Percentiles rank a stretch among this genome's conserved stretches.
phyloP scores from a whole-genome alignment of 2,797 vertebrate genomes.

The Sebastes paucispinis region DNA sequence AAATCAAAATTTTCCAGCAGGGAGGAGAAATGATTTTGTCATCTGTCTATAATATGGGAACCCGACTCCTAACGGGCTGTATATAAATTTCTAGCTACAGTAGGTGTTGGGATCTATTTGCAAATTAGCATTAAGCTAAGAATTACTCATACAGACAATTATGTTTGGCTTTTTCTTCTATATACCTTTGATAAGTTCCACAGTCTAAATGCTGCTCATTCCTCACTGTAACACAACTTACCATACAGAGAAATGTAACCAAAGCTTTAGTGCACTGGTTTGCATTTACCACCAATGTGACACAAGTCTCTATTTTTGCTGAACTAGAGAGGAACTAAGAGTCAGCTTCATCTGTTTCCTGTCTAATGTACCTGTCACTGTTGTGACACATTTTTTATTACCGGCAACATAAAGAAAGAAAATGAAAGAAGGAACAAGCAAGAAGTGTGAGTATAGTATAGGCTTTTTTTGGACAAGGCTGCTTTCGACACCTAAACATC shows the following conservation, averaged over 20 bases:
- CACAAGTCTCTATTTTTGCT: conserved; percentile 31
- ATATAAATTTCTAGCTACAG: neutral
- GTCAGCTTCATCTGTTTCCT: conserved; percentile 24
- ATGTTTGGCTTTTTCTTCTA: neutral
- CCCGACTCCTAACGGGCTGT: neutral
- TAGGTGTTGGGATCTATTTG: neutral
- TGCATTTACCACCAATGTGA: conserved; percentile 47
- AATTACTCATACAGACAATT: neutral
- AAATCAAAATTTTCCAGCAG: neutral
- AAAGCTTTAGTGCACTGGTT: conserved; percentile 21
- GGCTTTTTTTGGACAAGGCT: neutral
- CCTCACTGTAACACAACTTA: conserved; percentile 15
- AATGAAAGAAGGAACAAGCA: neutral
- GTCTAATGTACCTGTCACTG: neutral
- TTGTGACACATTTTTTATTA: neutral
- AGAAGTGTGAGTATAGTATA: neutral
- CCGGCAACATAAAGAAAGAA: neutral
- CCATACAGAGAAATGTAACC: conserved; percentile 8
- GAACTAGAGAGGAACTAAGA: conserved; percentile 9
- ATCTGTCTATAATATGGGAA: neutral
- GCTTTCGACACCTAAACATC: neutral
- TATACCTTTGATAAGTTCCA: neutral
- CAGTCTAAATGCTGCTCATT: conserved; percentile 11
- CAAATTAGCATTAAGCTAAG: neutral
- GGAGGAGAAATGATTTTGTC: neutral